phyloP scores from a whole-genome alignment of 2,888 invertebrate genomes.

The Onchidella celtica region DNA sequence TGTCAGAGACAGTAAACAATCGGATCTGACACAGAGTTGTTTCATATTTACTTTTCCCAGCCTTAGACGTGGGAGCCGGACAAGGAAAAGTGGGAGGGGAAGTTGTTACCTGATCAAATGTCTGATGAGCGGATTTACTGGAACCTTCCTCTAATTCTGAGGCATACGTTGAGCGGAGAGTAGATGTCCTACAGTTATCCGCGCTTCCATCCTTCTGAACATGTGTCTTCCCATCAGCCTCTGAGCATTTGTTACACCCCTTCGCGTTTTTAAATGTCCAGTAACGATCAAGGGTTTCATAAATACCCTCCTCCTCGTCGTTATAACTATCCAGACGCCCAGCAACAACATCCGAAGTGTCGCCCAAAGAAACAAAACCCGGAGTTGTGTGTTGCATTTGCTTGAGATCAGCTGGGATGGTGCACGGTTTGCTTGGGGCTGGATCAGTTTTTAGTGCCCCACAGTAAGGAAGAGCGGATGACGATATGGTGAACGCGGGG shows the following conservation, averaged over 20 bases:
- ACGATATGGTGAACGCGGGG: too few species aligned
- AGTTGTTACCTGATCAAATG: too few species aligned
- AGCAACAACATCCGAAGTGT: too few species aligned
- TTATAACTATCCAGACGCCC: neutral
- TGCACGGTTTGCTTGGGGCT: neutral
- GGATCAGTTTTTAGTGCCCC: too few species aligned
- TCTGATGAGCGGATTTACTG: too few species aligned
- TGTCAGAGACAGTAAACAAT: neutral
- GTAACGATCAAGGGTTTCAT: constrained; percentile 35
- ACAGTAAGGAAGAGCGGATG: too few species aligned
- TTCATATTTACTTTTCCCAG: neutral
- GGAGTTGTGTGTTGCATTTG: too few species aligned
- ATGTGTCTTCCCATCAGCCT: neutral
- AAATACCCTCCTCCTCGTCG: constrained; percentile 17
- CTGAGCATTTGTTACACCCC: too few species aligned
- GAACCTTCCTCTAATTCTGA: neutral
- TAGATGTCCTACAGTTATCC: neutral
- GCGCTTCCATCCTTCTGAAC: neutral
- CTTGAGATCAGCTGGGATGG: too few species aligned
- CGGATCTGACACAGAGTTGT: constrained; percentile 18
- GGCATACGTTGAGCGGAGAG: neutral
- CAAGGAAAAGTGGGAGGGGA: neutral
- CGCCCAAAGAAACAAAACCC: too few species aligned
- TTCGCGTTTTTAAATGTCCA: neutral
- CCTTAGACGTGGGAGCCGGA: neutral